Base-by-base conservation (phyloP, 2,113 vertebrate genomes). In the Gyps fulvus region DNA sequence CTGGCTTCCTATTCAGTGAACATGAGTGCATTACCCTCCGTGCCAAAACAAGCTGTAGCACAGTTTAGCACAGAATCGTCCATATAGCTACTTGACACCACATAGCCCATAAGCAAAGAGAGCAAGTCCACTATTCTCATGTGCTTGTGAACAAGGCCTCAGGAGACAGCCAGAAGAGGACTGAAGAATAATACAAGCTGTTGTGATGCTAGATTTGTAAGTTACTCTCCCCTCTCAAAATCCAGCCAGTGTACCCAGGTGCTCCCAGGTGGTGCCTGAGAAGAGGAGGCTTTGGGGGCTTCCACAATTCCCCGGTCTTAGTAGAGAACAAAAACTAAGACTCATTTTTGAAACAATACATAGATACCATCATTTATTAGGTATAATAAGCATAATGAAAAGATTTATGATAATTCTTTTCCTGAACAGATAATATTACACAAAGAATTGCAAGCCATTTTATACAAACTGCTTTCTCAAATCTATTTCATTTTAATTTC, bases 301-400 rank as follows among this genome's bases (percentile, higher is more conserved):
- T 90, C 50, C 59, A 38, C 49, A 15, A 6, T 73, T 90, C 23
- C 20, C 26, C 3, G 2, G 7, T 84, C 34, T 49, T 85, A 38
- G 16, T 10, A 65, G 36, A 61, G 59, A 93, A 94, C 16, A 90
- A 69, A 90, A 77, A 20, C 71, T 40, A 81, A 67, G 45, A 92
- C 76, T 65, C 32, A 52, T 76, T 95, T 42, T 83, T 88, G 87
- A 96, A 95, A 93, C 52, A 95, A 81, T 38, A 87, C 70, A 85
- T 72, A 84, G 50, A 83, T 42, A 94, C 36, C 80, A 38, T 97
- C 47, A 94, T 98, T 98, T 98, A 98, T 98, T 97, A 79, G 70
- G 78, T 73, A 25, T 61, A 79, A 61, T 93, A 95, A 89, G n/a
- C 26, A 72, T 50, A 95, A 94, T 82, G 52, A 95, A 97, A 97